Conservation (phyloP, 2,888 invertebrate genomes). For the Synanthedon myopaeformis region DNA sequence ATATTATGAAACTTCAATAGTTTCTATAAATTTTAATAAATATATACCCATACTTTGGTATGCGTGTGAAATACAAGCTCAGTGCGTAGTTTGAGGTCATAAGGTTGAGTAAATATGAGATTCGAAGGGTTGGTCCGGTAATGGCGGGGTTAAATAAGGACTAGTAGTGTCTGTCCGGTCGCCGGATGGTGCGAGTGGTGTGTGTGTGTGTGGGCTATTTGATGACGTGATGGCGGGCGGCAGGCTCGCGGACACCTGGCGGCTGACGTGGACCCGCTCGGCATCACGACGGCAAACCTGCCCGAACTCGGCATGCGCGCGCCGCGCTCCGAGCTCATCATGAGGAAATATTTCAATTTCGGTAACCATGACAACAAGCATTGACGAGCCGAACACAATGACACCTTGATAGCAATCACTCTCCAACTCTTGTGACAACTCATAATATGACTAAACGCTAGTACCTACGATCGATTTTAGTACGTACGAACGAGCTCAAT, state of each 20-base stretch:
- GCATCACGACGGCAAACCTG: constrained; percentile 83
- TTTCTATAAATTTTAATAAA: no score
- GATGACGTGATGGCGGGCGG: constrained; percentile 47
- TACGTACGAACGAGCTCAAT: no score
- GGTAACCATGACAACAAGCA: constrained; percentile 46
- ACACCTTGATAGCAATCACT: constrained; percentile 34
- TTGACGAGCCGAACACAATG: constrained; percentile 16
- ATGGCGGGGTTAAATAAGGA: no score
- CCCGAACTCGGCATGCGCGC: constrained; percentile 65
- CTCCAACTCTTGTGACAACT: constrained; percentile 2
- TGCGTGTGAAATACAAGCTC: no score
- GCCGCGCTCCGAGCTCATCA: constrained; percentile 66
- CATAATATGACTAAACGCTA: constrained; percentile 2
- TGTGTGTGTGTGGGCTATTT: constrained; percentile 31
- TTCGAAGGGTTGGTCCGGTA: no score
- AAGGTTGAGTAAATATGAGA: no score
- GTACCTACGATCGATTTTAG: no score
- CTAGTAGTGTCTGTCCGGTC: background rate
- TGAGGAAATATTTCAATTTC: constrained; percentile 71
- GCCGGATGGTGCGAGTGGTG: constrained; percentile 20
- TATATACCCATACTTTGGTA: no score
- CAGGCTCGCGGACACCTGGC: constrained; percentile 95
- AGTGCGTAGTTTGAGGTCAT: no score
- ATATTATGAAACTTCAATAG: no score
- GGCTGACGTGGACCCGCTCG: constrained; percentile 93